Evolutionary conservation across 1,140 invertebrate genomes (phyloP).

Genomic region (Oryctes rhinoceros): DNA sequence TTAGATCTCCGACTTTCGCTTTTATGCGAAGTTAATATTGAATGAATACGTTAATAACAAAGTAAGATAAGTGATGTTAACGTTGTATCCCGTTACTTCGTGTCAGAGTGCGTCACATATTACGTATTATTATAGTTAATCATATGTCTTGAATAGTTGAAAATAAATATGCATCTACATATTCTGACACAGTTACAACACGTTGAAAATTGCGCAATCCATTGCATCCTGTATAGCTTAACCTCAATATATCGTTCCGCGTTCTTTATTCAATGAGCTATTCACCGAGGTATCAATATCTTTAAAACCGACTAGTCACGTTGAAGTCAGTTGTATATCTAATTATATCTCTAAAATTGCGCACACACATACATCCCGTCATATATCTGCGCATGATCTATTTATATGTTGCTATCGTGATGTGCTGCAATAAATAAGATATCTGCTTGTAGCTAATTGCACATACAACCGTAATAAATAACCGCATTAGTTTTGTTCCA

Average conservation of each 20-base stretch:
- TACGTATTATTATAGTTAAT: constrained; percentile 38
- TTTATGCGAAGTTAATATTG: constrained; percentile 10
- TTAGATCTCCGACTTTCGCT: background rate
- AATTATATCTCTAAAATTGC: constrained; percentile 39
- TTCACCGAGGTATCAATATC: constrained; percentile 39
- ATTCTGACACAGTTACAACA: constrained; percentile 39
- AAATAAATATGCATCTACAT: constrained; percentile 38
- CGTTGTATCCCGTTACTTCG: constrained; percentile 19
- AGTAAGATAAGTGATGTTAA: constrained; percentile 31
- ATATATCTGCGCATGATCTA: constrained; percentile 39
- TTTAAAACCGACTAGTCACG: constrained; percentile 40
- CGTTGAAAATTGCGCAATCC: constrained; percentile 34
- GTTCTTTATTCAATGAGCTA: constrained; percentile 37
- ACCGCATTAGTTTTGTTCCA: constrained; percentile 26
- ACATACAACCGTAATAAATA: constrained; percentile 40
- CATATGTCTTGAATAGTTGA: constrained; percentile 35
- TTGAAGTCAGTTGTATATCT: constrained; percentile 39
- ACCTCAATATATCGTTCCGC: constrained; percentile 40
- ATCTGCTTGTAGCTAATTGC: constrained; percentile 39
- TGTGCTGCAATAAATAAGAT: constrained; percentile 37
- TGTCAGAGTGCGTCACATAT: constrained; percentile 36
- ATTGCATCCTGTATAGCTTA: constrained; percentile 38
- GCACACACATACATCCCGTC: constrained; percentile 35
- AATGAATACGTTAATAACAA: constrained; percentile 34
- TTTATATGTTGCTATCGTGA: constrained; percentile 40